Conservation (phyloP, 2,797 vertebrate genomes). For the Sylvilagus floridanus region DNA sequence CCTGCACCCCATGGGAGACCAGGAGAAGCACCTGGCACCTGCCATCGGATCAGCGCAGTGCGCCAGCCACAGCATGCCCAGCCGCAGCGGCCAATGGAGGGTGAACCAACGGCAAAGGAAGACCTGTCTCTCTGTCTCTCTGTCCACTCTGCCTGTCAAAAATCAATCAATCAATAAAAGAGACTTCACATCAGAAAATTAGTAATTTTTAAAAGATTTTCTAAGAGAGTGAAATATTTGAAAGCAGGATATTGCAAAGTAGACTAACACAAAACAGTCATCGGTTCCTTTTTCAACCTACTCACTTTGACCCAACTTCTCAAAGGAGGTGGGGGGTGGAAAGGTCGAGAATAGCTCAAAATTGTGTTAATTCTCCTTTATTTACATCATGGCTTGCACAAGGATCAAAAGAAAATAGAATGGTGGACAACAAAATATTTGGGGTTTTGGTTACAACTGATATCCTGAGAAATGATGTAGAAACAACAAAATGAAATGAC, state of each 20-base stretch:
- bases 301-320: not conserved
- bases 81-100: too few species aligned
- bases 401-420: not conserved
- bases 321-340: not conserved
- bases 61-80: too few species aligned
- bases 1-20: too few species aligned
- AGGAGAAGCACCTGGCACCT: too few species aligned
- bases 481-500: not conserved
- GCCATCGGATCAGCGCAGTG: too few species aligned
- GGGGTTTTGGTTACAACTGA: not conserved
- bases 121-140: too few species aligned
- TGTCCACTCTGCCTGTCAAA: too few species aligned
- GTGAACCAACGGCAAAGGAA: too few species aligned
- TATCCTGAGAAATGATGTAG: not conserved
- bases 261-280: slow-evolving; percentile 46
- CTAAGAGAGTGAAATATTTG: slow-evolving; percentile 27
- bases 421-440: not conserved
- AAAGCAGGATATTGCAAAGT: not conserved
- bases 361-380: not conserved
- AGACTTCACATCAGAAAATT: not conserved
- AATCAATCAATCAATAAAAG: not conserved
- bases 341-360: not conserved
- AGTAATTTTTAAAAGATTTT: not conserved
- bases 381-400: not conserved
- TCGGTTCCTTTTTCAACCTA: not conserved